A percentile compares a stretch with the other conserved stretches of the same genome.
These are phyloP conservation scores for Antechinus stuartii DNA, from an alignment of 2,113 vertebrate genomes.

Conservation along the genomic window DNA sequence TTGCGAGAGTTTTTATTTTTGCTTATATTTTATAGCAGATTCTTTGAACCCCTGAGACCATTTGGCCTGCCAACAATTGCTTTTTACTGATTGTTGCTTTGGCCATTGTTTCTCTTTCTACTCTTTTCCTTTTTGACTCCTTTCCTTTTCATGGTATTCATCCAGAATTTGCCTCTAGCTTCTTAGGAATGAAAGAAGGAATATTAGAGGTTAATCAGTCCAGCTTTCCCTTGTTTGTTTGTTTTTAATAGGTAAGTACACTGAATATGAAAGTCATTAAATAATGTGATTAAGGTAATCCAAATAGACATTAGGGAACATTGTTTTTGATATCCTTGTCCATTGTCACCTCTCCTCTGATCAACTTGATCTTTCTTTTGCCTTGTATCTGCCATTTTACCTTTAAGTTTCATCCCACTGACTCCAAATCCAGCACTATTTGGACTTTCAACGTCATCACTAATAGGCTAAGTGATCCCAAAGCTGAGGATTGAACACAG, in stretches of 20 bases:
- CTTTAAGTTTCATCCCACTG: not conserved
- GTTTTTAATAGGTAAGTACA: slow-evolving; percentile 18
- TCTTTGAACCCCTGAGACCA: not conserved
- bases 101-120: not conserved
- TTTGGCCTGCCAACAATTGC: not conserved
- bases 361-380: not conserved
- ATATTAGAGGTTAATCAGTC: not conserved
- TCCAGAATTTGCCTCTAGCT: not conserved
- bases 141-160: not conserved
- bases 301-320: not conserved
- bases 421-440: not conserved
- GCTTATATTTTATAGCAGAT: not conserved
- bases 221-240: not conserved
- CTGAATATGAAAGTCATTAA: not conserved
- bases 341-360: not conserved
- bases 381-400: not conserved
- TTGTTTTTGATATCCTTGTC: not conserved
- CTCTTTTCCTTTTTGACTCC: not conserved
- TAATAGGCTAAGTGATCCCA: not conserved
- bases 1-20: no score
- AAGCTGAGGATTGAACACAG: not conserved
- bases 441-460: not conserved
- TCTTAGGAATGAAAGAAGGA: not conserved
- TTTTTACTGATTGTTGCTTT: not conserved
- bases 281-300: not conserved